A percentile compares a stretch with the other conserved stretches of the same genome.
Evolutionary conservation across 2,113 vertebrate genomes (phyloP).

Genomic region (Corythaixoides concolor): DNA sequence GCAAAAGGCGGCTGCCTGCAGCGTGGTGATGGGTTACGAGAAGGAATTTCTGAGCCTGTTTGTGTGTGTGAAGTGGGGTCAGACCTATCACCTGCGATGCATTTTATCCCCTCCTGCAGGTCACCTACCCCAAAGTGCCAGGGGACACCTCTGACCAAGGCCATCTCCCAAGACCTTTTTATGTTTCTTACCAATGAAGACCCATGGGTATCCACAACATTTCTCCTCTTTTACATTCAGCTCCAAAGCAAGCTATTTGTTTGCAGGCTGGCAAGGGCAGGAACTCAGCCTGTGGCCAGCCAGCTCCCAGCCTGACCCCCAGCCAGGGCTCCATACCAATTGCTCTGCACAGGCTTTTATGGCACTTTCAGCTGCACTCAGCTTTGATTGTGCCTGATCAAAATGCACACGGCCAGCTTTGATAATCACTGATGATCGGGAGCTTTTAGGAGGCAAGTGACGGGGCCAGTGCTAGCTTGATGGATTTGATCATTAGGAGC

Average conservation of each 20-base stretch:
- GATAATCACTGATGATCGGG: conserved; percentile 58
- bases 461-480: not conserved
- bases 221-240: conserved; percentile 5
- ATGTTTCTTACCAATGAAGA: not conserved
- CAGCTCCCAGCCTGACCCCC: conserved; percentile 13
- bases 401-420: conserved; percentile 39
- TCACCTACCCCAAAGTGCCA: accelerated
- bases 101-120: not conserved
- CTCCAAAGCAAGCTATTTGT: not conserved
- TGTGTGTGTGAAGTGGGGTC: not conserved
- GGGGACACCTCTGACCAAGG: accelerated
- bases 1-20: not conserved
- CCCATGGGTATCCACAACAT: accelerated
- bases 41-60: not conserved
- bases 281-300: not conserved
- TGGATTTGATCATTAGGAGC: conserved; percentile 41
- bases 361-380: conserved; percentile 41
- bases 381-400: conserved; percentile 61
- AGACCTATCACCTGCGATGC: not conserved
- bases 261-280: not conserved
- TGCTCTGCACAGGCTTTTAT: conserved; percentile 41
- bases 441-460: conserved; percentile 59
- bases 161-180: not conserved
- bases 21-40: not conserved
- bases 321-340: conserved; percentile 27